Evolutionary conservation across 37 sponge, comb jelly and placozoan genomes (phyloP).

Genomic region (Agelas oroides): DNA sequence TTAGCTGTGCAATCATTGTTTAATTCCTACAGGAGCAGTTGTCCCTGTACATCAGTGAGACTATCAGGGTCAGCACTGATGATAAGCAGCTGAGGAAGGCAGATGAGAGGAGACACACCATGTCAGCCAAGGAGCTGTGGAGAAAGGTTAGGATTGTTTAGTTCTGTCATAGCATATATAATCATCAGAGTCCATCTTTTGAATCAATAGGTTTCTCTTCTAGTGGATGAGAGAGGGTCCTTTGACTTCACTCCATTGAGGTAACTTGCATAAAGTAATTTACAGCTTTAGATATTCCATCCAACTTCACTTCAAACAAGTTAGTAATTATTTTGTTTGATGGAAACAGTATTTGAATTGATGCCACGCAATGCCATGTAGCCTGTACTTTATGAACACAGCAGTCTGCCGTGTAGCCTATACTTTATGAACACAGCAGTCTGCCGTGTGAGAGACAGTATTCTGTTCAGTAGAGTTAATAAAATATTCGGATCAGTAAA

Average conservation of each 20-base stretch:
- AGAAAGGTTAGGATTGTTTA: conserved; percentile 45
- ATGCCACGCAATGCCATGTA: no score
- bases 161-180: no score
- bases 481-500: no score
- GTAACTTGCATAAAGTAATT: neutral
- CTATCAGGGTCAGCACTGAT: conserved; percentile 9
- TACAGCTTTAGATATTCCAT: no score
- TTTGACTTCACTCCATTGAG: conserved; percentile 59
- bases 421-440: no score
- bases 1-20: neutral
- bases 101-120: conserved; percentile 45
- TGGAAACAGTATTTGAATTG: no score
- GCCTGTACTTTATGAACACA: no score
- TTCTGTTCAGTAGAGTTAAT: no score
- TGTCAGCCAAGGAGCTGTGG: conserved; percentile 62
- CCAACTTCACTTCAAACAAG: no score
- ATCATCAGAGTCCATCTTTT: neutral
- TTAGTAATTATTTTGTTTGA: no score
- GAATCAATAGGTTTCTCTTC: conserved; percentile 36
- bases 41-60: conserved; percentile 45
- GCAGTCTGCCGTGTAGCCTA: no score
- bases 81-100: conserved; percentile 50
- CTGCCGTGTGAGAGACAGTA: no score
- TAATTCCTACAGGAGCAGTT: conserved; percentile 45
- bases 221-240: conserved; percentile 48